Evolutionary conservation across 1,140 invertebrate genomes (phyloP).

Genomic region (Holotrichia oblita): DNA sequence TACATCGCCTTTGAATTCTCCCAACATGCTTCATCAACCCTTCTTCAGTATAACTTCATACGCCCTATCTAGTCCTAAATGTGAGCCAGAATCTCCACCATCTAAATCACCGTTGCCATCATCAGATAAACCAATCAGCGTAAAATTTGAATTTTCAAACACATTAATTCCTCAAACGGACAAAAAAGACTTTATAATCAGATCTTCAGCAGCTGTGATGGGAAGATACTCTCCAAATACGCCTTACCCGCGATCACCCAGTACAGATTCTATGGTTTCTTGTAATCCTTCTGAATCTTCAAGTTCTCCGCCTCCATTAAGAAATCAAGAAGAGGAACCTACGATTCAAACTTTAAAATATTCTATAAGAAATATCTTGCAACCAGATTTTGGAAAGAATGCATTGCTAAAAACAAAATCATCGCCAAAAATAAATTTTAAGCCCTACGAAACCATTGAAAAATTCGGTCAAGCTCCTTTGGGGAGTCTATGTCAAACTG

Average conservation of each 20-base stretch:
- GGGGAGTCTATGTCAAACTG: conserved; percentile 69
- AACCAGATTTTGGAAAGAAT: conserved; percentile 59
- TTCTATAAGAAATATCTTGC: conserved; percentile 59
- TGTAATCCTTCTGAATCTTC: conserved; percentile 30
- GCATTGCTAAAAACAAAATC: conserved; percentile 54
- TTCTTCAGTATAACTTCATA: conserved; percentile 59
- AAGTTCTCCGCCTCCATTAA: conserved; percentile 32
- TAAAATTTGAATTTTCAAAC: conserved; percentile 44
- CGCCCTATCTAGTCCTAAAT: conserved; percentile 55
- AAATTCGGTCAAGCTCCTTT: conserved; percentile 60
- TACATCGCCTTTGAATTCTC: conserved; percentile 45
- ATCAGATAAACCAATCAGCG: background rate
- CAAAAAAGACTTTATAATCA: background rate
- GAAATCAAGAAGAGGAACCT: conserved; percentile 48
- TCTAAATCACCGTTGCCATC: conserved; percentile 40
- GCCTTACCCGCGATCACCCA: conserved; percentile 23
- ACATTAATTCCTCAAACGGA: conserved; percentile 45
- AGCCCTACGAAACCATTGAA: conserved; percentile 56
- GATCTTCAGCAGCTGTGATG: background rate
- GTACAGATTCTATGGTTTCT: conserved; percentile 42
- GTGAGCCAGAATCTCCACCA: conserved; percentile 41
- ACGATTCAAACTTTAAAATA: conserved; percentile 59
- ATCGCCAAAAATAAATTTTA: conserved; percentile 53
- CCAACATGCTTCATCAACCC: conserved; percentile 31
- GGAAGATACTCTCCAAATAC: conserved; percentile 43